Base-by-base conservation (phyloP, 2,113 vertebrate species). In the Todiramphus saurophagus region DNA sequence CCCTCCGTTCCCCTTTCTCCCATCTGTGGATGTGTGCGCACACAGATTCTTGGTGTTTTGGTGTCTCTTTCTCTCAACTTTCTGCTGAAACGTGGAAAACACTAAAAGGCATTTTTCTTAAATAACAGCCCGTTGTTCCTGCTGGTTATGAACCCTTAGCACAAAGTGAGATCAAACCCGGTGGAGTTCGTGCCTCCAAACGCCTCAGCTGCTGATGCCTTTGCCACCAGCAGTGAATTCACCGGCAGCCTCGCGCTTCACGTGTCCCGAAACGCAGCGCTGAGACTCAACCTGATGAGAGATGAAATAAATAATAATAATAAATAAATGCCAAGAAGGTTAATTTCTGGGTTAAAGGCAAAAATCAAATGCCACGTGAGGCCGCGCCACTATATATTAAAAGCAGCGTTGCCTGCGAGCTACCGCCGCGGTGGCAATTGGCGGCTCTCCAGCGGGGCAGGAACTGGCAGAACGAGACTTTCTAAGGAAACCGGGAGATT, bases 401-500 rank as follows among this genome's bases (percentile, higher is more conserved):
- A 92, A 94, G 83, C 91, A 94, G 96, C 1, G 1, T 7, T 97
- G 95, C 83, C 95, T 76, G 75, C 11, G 3, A 93, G 94, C 91
- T 70, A 70, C 76, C 4, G 72, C 80, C 13, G 48, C 19, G 41
- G 94, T 68, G 85, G 56, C 89, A 69, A 56, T 55, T 2, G 53
- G 89, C 58, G 2, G 91, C 93, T 70, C 64, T 13, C 1, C 14
- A 85, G 76, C 50, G 4, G 75, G 72, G 84, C 88, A 93, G 70
- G 78, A 87, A 94, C 93, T 85, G 3, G 69, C 78, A 55, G 80
- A 95, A 94, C 89, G 0, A 93, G 96, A 91, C 96, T 96, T 96
- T 96, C 92, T 56, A 96, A 96, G 95, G 95, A 95, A 94, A 89
- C 75, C 11, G 10, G 86, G 94, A 94, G 68, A 66, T 74, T 72